Percentiles rank a stretch among this genome's conserved stretches.
Evolutionary conservation across 2,797 vertebrate species (phyloP).

Genomic region (Lepidocolaptes lacrymiger): DNA sequence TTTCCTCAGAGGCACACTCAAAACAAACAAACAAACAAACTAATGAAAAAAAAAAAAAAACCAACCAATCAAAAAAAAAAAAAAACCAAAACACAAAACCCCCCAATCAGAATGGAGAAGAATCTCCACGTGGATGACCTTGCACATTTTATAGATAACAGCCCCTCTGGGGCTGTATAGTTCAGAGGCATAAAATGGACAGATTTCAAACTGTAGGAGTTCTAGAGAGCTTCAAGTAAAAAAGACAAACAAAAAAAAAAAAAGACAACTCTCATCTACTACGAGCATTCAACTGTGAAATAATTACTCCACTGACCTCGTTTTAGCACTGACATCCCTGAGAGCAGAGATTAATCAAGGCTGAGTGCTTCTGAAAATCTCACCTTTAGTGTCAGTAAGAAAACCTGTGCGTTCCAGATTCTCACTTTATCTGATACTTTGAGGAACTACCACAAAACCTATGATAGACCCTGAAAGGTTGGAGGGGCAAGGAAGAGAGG

Average conservation of each 20-base stretch:
- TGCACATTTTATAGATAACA: constrained; percentile 3
- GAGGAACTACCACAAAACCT: not conserved
- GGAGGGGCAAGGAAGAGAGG: not conserved
- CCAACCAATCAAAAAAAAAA: too few relatives aligned
- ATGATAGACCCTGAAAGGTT: not conserved
- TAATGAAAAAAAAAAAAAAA: too few relatives aligned
- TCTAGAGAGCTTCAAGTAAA: not conserved
- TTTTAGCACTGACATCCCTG: constrained; percentile 9
- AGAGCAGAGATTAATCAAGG: constrained; percentile 36
- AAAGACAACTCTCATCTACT: not conserved
- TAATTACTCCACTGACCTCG: constrained; percentile 51
- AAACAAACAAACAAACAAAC: not conserved
- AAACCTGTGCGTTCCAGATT: not conserved
- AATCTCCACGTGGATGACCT: not conserved
- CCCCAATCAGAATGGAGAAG: not conserved
- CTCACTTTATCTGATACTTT: not conserved
- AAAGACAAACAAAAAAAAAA: too few relatives aligned
- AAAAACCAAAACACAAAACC: not conserved
- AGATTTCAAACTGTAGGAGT: not conserved
- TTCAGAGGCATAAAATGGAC: not conserved
- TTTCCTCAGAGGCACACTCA: not conserved
- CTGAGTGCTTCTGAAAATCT: constrained; percentile 23
- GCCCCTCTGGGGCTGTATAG: not conserved
- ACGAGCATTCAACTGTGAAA: constrained; percentile 17
- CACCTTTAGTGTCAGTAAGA: constrained; percentile 21